Conservation (phyloP, 2,888 invertebrate genomes). For the Nasonovia ribisnigri region DNA sequence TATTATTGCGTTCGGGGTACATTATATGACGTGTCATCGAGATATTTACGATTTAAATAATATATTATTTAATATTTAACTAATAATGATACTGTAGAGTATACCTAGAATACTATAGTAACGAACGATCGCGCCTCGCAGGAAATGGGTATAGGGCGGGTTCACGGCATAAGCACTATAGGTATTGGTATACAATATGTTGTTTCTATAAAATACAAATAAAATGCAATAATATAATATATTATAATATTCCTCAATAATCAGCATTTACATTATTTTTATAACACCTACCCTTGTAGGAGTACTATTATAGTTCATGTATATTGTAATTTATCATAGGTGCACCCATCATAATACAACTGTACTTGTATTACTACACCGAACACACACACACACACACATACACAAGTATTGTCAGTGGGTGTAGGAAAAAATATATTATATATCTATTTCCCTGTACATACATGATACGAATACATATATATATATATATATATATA, state of each 20-base stretch:
- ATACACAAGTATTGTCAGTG: neutral
- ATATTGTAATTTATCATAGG: neutral
- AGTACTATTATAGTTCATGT: neutral
- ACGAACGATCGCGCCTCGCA: neutral
- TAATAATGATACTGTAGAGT: no score
- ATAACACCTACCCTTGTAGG: neutral
- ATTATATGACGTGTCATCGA: neutral
- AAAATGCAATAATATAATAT: neutral
- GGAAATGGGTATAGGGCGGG: neutral
- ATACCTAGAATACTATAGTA: no score
- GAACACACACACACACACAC: neutral
- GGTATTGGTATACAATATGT: neutral
- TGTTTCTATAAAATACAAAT: neutral
- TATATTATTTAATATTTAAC: no score
- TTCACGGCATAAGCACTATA: neutral
- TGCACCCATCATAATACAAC: neutral
- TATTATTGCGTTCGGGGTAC: neutral
- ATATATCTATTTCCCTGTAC: neutral
- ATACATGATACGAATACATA: neutral
- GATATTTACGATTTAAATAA: neutral
- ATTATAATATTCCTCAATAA: neutral
- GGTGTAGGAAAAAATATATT: slow-evolving; percentile 12
- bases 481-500: neutral
- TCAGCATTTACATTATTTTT: neutral
- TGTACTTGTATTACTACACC: neutral